A percentile compares a stretch with the other conserved stretches of the same genome.
Evolutionary conservation across 2,888 invertebrate genomes (phyloP).

Genomic region (Noctua janthe): DNA sequence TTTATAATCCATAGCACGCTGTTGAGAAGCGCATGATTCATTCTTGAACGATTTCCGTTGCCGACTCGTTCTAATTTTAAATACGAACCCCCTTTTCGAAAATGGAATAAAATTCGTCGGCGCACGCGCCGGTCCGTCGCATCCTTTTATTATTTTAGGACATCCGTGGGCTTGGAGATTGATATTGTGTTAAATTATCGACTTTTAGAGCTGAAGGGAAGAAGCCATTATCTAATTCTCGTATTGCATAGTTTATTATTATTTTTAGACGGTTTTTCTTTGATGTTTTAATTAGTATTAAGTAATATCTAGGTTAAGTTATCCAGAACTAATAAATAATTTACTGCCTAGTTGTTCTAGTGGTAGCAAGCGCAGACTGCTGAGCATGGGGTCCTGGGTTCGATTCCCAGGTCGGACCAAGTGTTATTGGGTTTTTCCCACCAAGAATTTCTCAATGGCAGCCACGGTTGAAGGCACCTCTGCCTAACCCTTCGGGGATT

Average conservation of each 20-base stretch:
- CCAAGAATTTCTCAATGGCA: no score
- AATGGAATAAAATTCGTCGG: slow-evolving; percentile 87
- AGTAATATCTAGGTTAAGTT: no score
- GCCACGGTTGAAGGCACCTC: no score
- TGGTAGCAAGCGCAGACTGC: no score
- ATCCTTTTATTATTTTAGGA: slow-evolving; percentile 88
- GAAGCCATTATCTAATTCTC: slow-evolving; percentile 54
- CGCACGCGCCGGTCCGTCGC: slow-evolving; percentile 74
- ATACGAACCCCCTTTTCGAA: slow-evolving; percentile 85
- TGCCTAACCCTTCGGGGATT: no score
- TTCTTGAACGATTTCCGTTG: slow-evolving; percentile 85
- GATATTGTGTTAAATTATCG: slow-evolving; percentile 65
- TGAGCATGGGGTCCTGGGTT: no score
- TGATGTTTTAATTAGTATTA: neutral
- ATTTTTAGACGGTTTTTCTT: neutral
- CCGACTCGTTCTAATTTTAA: slow-evolving; percentile 87
- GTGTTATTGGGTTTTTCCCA: no score
- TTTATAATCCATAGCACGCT: slow-evolving; percentile 54
- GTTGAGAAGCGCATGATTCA: slow-evolving; percentile 81
- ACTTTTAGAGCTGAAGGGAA: slow-evolving; percentile 35
- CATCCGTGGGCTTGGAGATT: slow-evolving; percentile 72
- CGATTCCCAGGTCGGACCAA: no score
- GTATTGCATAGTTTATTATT: slow-evolving; percentile 7
- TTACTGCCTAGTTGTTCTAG: no score
- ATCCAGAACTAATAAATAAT: no score